phyloP scores from a whole-genome alignment of 2,797 vertebrate species.

The Coracias cyanogaster region DNA sequence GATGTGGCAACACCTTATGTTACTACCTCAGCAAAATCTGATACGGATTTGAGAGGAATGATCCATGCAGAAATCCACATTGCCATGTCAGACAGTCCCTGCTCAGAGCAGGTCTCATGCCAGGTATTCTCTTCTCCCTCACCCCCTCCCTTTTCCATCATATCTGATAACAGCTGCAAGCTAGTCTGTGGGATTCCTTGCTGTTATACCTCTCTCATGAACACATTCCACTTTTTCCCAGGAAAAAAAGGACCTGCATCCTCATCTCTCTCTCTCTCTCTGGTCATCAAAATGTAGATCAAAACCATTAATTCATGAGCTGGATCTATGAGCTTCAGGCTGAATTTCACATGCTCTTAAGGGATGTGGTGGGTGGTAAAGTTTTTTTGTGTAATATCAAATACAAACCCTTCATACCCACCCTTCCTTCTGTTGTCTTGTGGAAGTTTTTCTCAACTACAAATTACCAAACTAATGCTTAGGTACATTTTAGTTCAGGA shows the following conservation, averaged over 20 bases:
- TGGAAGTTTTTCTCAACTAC: background rate
- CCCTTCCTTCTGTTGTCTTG: background rate
- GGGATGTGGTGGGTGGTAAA: background rate
- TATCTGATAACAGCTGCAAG: conserved; percentile 26
- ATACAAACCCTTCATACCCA: background rate
- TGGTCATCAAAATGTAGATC: background rate
- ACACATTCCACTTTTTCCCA: conserved; percentile 31
- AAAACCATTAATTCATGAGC: background rate
- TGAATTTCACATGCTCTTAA: background rate
- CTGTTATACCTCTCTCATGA: background rate
- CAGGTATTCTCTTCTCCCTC: background rate
- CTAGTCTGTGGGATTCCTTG: background rate
- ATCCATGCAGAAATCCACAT: background rate
- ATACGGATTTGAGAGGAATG: background rate
- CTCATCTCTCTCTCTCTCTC: background rate
- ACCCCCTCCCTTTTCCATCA: background rate
- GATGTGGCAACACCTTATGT: background rate
- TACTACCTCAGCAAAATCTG: background rate
- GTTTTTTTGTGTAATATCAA: background rate
- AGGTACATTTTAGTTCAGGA: background rate
- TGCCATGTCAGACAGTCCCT: background rate
- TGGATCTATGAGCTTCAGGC: background rate
- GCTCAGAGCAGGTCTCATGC: background rate
- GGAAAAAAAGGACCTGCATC: background rate
- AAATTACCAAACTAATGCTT: background rate